Evolutionary conservation across 2,797 vertebrate genomes (phyloP).

Genomic region (Glyptemys insculpta): DNA sequence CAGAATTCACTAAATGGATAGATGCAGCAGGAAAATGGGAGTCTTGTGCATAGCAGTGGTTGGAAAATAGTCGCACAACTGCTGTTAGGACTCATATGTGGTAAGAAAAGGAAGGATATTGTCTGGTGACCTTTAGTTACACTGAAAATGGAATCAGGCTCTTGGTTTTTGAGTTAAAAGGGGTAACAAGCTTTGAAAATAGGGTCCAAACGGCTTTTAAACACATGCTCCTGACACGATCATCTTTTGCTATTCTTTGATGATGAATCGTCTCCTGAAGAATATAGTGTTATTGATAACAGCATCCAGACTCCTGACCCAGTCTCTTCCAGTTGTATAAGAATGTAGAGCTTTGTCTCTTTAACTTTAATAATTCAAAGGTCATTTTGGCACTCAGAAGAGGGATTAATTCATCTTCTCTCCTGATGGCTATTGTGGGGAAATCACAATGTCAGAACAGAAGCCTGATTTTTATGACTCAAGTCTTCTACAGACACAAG

Average conservation of each 20-base stretch:
- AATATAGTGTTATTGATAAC: not conserved
- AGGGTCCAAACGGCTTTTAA: not conserved
- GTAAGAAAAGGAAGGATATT: not conserved
- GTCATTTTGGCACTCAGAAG: not conserved
- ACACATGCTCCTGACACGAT: not conserved
- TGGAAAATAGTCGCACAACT: not conserved
- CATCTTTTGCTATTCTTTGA: not conserved
- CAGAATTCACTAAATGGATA: not conserved
- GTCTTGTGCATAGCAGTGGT: not conserved
- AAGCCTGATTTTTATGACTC: constrained; percentile 21
- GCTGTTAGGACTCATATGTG: not conserved
- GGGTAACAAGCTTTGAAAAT: constrained; percentile 1
- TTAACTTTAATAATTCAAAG: constrained; percentile 16
- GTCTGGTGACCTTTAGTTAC: not conserved
- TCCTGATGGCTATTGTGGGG: constrained; percentile 7
- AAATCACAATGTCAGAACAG: constrained; percentile 26
- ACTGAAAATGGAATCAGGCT: not conserved
- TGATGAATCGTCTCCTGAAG: not conserved
- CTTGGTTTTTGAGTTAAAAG: not conserved
- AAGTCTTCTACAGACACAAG: not conserved
- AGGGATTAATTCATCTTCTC: constrained; percentile 16
- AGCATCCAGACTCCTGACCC: not conserved
- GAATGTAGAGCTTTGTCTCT: not conserved
- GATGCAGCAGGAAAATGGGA: not conserved
- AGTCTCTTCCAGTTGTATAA: not conserved